A percentile compares a stretch with the other conserved stretches of the same genome.
Conservation (phyloP, 1,140 invertebrate species). For the Calycopis cecrops region DNA sequence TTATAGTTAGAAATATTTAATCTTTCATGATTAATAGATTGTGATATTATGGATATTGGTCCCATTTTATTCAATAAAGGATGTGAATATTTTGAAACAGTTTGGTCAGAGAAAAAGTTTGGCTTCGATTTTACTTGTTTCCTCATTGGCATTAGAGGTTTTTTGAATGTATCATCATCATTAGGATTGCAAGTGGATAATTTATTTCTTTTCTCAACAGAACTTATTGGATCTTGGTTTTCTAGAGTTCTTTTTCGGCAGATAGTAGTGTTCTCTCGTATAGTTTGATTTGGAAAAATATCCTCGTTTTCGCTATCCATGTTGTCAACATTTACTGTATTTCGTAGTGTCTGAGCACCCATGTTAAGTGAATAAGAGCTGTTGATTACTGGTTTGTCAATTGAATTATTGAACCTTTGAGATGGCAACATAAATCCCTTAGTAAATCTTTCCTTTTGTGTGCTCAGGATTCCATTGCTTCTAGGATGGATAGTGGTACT, state of each 20-base stretch:
- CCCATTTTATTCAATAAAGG: background rate
- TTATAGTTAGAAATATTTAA: background rate
- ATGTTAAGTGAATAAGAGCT: background rate
- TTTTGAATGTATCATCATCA: conserved; percentile 40
- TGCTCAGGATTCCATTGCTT: conserved; percentile 7
- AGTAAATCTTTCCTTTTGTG: conserved; percentile 45
- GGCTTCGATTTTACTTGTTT: conserved; percentile 24
- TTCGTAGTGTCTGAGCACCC: background rate
- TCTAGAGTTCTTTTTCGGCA: conserved; percentile 36
- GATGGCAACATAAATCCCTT: conserved; percentile 48
- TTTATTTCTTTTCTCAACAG: conserved; percentile 32
- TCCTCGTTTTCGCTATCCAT: conserved; percentile 38
- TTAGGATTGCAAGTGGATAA: background rate
- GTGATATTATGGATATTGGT: background rate
- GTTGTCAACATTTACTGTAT: conserved; percentile 14
- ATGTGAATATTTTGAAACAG: background rate
- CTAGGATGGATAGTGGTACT: background rate
- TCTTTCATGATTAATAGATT: background rate
- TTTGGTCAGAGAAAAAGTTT: background rate
- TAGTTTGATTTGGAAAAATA: conserved; percentile 36
- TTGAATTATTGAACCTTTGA: conserved; percentile 50
- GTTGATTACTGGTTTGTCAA: conserved; percentile 25
- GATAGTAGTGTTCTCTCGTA: conserved; percentile 21
- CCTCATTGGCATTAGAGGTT: conserved; percentile 41
- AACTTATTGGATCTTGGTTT: conserved; percentile 19